Conservation (phyloP, 2,888 invertebrate species). For the Polymixis lichenea region DNA sequence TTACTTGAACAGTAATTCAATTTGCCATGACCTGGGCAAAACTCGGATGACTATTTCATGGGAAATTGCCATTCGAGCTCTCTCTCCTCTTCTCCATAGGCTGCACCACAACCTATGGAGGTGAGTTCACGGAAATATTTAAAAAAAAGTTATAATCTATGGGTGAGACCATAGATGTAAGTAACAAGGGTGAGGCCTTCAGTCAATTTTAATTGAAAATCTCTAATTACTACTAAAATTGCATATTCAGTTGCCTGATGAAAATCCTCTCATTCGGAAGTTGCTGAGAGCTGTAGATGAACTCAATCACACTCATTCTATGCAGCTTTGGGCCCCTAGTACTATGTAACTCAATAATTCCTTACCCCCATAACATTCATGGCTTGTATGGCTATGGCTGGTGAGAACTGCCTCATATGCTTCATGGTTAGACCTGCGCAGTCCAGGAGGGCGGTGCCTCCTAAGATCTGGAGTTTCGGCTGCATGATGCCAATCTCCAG, state of each 20-base stretch:
- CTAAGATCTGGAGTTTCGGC: slow-evolving; percentile 93
- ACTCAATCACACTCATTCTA: too few relatives aligned
- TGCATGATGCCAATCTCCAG: slow-evolving; percentile 94
- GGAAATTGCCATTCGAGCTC: too few relatives aligned
- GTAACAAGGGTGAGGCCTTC: too few relatives aligned
- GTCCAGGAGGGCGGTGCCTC: slow-evolving; percentile 94
- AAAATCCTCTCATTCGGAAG: background rate
- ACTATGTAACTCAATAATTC: background rate
- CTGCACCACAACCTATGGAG: too few relatives aligned
- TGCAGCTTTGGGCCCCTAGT: background rate
- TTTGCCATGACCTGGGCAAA: background rate
- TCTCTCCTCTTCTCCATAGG: too few relatives aligned
- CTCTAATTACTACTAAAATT: background rate
- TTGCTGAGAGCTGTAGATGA: background rate
- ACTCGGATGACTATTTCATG: background rate
- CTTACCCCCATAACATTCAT: slow-evolving; percentile 93
- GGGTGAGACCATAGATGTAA: too few relatives aligned
- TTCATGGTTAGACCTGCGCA: slow-evolving; percentile 92
- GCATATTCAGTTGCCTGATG: background rate
- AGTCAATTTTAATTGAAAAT: background rate
- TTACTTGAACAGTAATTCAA: background rate
- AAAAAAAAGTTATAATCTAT: too few relatives aligned
- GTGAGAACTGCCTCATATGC: slow-evolving; percentile 93
- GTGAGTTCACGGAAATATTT: too few relatives aligned
- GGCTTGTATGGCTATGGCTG: slow-evolving; percentile 91